Percentiles rank a stretch among this genome's conserved stretches.
These are phyloP conservation scores for Oreochromis aureus DNA, from an alignment of 2,113 vertebrate species.

Conservation along the genomic window DNA sequence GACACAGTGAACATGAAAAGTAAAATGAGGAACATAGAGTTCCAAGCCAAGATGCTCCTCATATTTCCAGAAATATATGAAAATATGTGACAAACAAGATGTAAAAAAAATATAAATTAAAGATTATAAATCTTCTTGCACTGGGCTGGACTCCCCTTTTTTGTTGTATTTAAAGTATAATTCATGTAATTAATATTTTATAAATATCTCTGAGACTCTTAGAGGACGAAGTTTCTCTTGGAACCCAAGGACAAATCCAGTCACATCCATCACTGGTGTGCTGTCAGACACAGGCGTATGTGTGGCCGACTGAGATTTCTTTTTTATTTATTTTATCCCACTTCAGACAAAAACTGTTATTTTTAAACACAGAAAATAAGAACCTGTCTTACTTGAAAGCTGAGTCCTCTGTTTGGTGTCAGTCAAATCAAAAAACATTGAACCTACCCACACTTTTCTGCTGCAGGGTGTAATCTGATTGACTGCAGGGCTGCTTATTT, in stretches of 20 bases:
- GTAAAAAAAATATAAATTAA: not conserved
- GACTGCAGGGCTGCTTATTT: not conserved
- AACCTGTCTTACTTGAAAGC: not conserved
- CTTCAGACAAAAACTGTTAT: not conserved
- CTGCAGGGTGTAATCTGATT: not conserved
- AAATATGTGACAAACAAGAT: not conserved
- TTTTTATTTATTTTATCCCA: not conserved
- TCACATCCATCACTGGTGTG: not conserved
- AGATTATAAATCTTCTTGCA: not conserved
- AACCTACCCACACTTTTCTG: not conserved
- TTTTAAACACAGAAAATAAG: not conserved
- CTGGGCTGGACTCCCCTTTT: not conserved
- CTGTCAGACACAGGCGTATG: not conserved
- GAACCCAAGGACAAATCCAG: not conserved
- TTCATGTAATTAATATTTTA: not conserved
- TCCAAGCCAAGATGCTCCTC: not conserved
- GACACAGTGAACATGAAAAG: not conserved
- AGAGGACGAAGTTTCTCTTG: not conserved
- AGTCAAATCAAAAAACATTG: not conserved
- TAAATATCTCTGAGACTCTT: not conserved
- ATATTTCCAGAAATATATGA: not conserved
- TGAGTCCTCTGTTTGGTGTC: not conserved
- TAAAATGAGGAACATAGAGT: not conserved
- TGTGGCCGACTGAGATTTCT: not conserved
- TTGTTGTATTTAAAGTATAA: not conserved